Base-by-base conservation (phyloP, 2,797 vertebrate genomes). In the Bryconaethiops microstoma region DNA sequence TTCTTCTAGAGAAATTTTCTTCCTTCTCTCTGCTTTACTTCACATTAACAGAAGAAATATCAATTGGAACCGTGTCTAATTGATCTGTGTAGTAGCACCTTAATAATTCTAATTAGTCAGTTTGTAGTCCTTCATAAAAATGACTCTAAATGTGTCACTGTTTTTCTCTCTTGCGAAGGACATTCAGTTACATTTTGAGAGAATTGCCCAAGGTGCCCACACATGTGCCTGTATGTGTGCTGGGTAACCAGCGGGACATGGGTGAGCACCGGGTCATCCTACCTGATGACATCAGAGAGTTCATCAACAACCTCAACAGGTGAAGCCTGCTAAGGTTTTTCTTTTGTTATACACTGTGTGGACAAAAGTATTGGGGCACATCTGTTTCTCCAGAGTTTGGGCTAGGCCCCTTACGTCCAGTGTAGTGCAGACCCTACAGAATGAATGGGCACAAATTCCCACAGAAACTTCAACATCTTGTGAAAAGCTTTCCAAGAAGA, bases 241-340 rank as follows among this genome's bases (percentile, higher is more conserved):
- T 96, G 63, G 96, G 96, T 5, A 96, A 96, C 84, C 94, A 95
- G 86, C 92, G 96, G 0, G 96, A 96, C 88, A 96, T 96, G 95
- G 96, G 96, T 0, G 95, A 96, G 87, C 95, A 96, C 85, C 90
- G 96, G 0, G 95, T 96, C 77, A 93, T 96, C 79, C 90, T 96
- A 85, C 96, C 95, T 0, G 89, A 95, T 0, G 95, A 96, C 0
- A 94, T 95, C 78, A 92, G 93, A 1, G 92, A 93, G 64, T 93
- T 95, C 86, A 94, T 96, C 0, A 89, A 92, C 69, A 90, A 82
- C 73, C 91, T 96, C 17, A 92, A 96, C 92, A 92, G 96, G 96
- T 96, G 70, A n/a, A 75, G 12, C 42, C 23, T n/a, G 54, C 29
- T 12, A 54, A 50, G 4, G 17, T 1, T 8, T 17, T 64, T 39